Base-by-base conservation (phyloP, 2,797 vertebrate species). In the Leptodactylus fallax region DNA sequence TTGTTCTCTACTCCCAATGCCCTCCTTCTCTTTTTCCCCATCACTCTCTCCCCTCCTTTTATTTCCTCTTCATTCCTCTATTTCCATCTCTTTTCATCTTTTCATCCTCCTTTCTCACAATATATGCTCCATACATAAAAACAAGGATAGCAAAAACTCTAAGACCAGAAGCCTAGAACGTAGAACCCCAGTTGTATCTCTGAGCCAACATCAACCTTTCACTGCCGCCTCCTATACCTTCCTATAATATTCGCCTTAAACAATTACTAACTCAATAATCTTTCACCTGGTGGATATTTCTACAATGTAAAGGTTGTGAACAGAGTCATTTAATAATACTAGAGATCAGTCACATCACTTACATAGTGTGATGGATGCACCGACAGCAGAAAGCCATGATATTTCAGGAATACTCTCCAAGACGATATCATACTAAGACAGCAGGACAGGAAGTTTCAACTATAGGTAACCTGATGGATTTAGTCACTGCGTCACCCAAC, bases 291-390 rank as follows among this genome's bases (percentile, higher is more conserved):
- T 56, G 65, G 27, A 53, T 55, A 36, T 72, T 72, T 83, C 16
- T 72, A 9, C 36, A 69, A 55, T 55, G 2, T 49, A 10, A 49
- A 81, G 19, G 27, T 25, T 19, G 14, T 65, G n/a, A 25, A 55
- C 3, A 55, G n/a, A n/a, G 49, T 83, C n/a, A 83, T 45, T 72
- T 83, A 83, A 53, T 21, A 69, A 72, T 56, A 83, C 69, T 21
- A 83, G 36, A 36, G 36, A 36, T 36, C 63, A 83, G 36, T 6
- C 14, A 72, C 69, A 47, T 25, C 27, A 72, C 9, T 19, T 69
- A 36, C 14, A 27, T 36, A 6, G n/a, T 16, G 23, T 16, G 65
- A 16, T 69, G 25, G 3, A 36, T 36, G 65, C 3, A 9, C 10
- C 14, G 65, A 10, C 23, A 69, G 6, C 13, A 36, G 27, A 27